Percentiles rank a stretch among this genome's conserved stretches.
phyloP scores from a whole-genome alignment of 2,113 vertebrate species.

The Urocitellus parryii region DNA sequence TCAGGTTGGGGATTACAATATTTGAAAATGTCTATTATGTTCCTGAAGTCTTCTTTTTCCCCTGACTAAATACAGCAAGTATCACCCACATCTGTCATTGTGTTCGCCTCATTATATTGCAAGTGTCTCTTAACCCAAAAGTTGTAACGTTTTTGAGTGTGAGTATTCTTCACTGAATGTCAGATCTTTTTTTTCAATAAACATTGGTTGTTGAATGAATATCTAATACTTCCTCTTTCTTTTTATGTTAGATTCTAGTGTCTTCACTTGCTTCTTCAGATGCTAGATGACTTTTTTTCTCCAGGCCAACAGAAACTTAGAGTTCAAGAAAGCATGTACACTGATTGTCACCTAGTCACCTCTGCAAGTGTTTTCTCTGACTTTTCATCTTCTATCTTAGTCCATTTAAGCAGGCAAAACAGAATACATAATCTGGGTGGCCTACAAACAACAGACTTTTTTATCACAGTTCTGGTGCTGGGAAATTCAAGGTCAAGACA shows the following conservation, averaged over 20 bases:
- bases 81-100: not conserved
- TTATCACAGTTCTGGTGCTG: not conserved
- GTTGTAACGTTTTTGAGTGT: not conserved
- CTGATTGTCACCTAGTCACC: not conserved
- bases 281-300: not conserved
- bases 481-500: not conserved
- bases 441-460: not conserved
- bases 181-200: slow-evolving; percentile 14
- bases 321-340: not conserved
- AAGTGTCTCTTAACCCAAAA: slow-evolving; percentile 15
- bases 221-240: slow-evolving; percentile 11
- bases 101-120: not conserved
- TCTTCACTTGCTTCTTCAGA: not conserved
- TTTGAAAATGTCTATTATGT: not conserved
- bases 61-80: not conserved
- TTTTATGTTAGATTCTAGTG: not conserved
- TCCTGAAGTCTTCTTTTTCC: not conserved
- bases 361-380: not conserved
- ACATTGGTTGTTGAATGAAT: not conserved
- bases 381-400: not conserved
- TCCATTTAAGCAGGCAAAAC: not conserved
- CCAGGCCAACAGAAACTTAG: not conserved
- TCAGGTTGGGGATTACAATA: not conserved
- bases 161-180: not conserved
- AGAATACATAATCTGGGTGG: not conserved